Base-by-base conservation (phyloP, 2,797 vertebrate species). In the Tokudaia muenninki region DNA sequence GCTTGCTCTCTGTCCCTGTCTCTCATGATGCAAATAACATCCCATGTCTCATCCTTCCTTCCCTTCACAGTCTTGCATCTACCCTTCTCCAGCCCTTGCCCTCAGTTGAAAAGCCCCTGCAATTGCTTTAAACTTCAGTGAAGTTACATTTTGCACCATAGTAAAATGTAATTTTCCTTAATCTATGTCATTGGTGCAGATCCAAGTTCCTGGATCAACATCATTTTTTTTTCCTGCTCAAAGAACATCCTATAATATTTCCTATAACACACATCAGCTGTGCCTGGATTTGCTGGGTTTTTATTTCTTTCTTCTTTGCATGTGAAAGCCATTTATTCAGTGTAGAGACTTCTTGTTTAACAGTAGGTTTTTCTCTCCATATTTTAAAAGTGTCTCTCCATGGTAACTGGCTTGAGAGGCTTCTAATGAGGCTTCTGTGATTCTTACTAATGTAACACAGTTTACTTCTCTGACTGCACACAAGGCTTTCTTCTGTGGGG, bases 31-130 rank as follows among this genome's bases (percentile, higher is more conserved):
- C 19, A 4, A 37, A 21, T 37, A n/a, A 72, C 6, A 2, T 70
- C 19, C 70, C 3, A 3, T n/a, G 16, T 37, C n/a, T 37, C 17
- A 37, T 21, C n/a, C n/a, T 37, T 37, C 70, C n/a, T 72, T 37
- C 19, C n/a, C 8, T 72, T 72, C 7, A 7, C n/a, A 0, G 3
- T 72, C 70, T 21, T 37, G 17, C 3, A 21, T 37, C 19, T 19
- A 72, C 19, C 70, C 19, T 10, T 72, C n/a, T 72, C 70, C 70
- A 72, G 70, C 21, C n/a, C 70, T 19, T 72, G 70, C 70, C 70
- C 34, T 72, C 17, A 10, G 17, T 0, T 0, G 0, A n/a, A n/a
- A n/a, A n/a, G n/a, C 70, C n/a, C 17, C 19, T 3, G n/a, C 17
- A 72, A 52, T 31, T 77, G 6, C 10, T 84, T 63, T 90, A 75